Conservation (phyloP, 2,113 vertebrate genomes). For the Nansenia antarctica region DNA sequence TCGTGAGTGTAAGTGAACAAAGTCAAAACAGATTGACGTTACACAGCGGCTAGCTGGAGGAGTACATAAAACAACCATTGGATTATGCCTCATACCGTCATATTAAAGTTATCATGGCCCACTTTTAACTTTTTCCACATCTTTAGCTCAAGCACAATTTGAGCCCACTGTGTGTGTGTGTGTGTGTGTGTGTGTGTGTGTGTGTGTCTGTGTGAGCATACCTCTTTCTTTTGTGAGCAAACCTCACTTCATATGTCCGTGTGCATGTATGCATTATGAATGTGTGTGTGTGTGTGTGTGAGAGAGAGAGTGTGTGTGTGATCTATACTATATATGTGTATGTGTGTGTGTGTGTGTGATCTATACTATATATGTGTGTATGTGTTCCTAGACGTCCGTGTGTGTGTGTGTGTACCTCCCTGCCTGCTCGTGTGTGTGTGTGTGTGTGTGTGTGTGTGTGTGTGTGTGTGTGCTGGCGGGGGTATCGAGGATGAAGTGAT, state of each 20-base stretch:
- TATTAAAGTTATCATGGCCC: no score
- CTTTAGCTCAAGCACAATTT: no score
- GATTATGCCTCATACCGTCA: no score
- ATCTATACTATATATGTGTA: neutral
- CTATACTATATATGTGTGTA: neutral
- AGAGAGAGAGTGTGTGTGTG: slow-evolving; percentile 4
- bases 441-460: slow-evolving; percentile 12
- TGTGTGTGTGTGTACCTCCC: slow-evolving; percentile 5
- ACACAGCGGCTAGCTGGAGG: no score
- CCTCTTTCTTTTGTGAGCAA: neutral
- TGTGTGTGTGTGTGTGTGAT: neutral
- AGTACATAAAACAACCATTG: no score
- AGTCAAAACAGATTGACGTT: no score
- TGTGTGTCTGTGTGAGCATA: neutral
- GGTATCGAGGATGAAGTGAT: slow-evolving; percentile 52
- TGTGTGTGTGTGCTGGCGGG: slow-evolving; percentile 16
- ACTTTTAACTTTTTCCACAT: no score
- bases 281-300: slow-evolving; percentile 9
- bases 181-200: slow-evolving; percentile 5
- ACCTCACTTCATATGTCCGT: neutral
- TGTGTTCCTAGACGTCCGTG: no score
- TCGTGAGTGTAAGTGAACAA: no score
- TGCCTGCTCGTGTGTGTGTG: slow-evolving; percentile 1
- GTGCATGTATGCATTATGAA: neutral
- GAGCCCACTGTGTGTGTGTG: slow-evolving; percentile 7